A percentile compares a stretch with the other conserved stretches of the same genome.
phyloP scores from a whole-genome alignment of 2,888 invertebrate species.

The Xanthia icteritia region DNA sequence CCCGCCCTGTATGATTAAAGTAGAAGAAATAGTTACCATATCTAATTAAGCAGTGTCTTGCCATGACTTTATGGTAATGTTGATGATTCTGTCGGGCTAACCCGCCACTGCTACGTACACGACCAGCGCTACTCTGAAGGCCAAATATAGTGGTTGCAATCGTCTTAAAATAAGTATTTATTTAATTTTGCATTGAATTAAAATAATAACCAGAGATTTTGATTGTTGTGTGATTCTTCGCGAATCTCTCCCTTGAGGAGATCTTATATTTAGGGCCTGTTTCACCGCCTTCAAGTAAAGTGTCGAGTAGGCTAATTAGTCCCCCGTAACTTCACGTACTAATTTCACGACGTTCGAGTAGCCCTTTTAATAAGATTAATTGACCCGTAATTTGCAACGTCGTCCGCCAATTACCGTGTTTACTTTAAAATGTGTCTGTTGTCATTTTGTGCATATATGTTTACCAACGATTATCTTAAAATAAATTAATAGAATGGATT shows the following conservation, averaged over 20 bases:
- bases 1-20: background rate
- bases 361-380: too few species aligned
- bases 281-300: too few species aligned
- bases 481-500: too few species aligned
- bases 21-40: slow-evolving; percentile 41
- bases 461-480: too few species aligned
- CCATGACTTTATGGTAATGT: background rate
- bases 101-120: background rate
- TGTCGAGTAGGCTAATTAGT: too few species aligned
- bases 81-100: background rate
- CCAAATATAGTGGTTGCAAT: background rate
- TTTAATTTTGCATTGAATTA: slow-evolving; percentile 1
- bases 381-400: too few species aligned
- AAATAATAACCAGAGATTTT: background rate
- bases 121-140: background rate
- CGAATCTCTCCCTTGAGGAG: background rate
- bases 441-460: too few species aligned
- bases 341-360: too few species aligned
- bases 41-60: slow-evolving; percentile 17
- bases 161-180: slow-evolving; percentile 17
- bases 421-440: too few species aligned
- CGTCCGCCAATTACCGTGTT: too few species aligned
- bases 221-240: slow-evolving; percentile 5
- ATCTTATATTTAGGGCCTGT: background rate
- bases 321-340: too few species aligned